Evolutionary conservation across 2,797 vertebrate genomes (phyloP), one percentile per base, ranked within the genome.

Genomic region (Sebastes diaconus): DNA sequence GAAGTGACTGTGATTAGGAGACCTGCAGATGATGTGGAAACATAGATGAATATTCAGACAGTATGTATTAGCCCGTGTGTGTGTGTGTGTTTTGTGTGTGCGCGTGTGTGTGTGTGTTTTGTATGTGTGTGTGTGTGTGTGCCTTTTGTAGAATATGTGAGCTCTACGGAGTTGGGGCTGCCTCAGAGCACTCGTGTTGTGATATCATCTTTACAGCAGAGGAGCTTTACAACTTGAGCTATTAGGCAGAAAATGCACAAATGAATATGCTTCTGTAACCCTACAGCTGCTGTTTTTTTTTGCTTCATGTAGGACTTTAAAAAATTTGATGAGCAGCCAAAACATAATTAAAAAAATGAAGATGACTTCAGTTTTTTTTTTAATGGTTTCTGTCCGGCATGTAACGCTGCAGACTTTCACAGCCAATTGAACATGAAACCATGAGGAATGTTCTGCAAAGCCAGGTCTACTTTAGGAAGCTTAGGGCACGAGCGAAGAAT

Each of bases 1-100:
- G 95, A 96, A 94, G 94, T 94, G 95, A 94, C 92, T 95, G 94
- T 96, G 95, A 96, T 96, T 96, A 95, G 91, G 86, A 94, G 92
- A 95, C 93, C 94, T 92, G 94, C 91, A 90, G 94, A 90, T 93
- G 93, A 94, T 93, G 84, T 93, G 91, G 89, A 92, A 94, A 93
- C 94, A 92, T 75, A 88, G 93, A 95, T 95, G 95, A 95, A 95
- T 96, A 95, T 96, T 94, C 94, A 95, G 91, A 87, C 82, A 83
- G 87, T 86, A 86, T 64, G 79, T 81, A 68, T 89, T 80, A 82
- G 80, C 71, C 85, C 63, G 79, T 83, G 84, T 79, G 86, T 77
- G 42, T 18, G 80, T 83, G 66, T 69, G 13, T 39, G 0, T 14
- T 39, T 1, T 39, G 5, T 39, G 39, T 36, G 34, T 1, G 27